Evolutionary conservation across 2,888 invertebrate species (phyloP), one percentile per base, ranked within the genome.

Genomic region (Apamea sordens): DNA sequence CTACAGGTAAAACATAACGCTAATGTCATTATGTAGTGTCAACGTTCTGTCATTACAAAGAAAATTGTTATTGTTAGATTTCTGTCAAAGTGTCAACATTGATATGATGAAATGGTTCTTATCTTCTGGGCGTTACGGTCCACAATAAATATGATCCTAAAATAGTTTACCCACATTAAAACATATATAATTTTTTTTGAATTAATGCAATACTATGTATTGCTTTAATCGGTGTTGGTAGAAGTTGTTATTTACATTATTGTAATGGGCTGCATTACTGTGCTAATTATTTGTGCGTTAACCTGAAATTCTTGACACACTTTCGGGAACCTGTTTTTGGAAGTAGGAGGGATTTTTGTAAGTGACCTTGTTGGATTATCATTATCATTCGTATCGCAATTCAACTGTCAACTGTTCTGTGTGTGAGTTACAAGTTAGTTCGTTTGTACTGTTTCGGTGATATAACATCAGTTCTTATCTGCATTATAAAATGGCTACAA

Each of bases 321-420:
- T 90, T 90, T 89, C 76, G 79, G 81, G 64, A 75, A 87, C 86
- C 78, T 83, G 86, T 86, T 84, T 77, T 85, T 81, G 73, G 72
- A 70, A 75, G 64, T 87, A 68, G 59, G 41, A 65, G 78, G 82
- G 85, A 81, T 73, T 53, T 83, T 59, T 65, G 83, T 56, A 86
- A 76, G 78, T 90, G 93, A 93, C 94, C 94, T 95, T 94, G 94
- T 86, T 83, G 74, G 69, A 85, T 88, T 91, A 88, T 91, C 92
- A 93, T 92, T 93, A 94, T 93, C 94, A 90, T 90, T 91, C 89
- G 90, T 93, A 93, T 93, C 93, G 87, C 86, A 81, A 86, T 89
- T 90, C 91, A 89, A 91, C 90, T 92, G 92, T 91, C 92, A 93
- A 91, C 90, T 89, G n/a, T n/a, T n/a, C n/a, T n/a, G 76, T 86